Conservation (phyloP, 2,113 vertebrate genomes). For the Calypte anna region DNA sequence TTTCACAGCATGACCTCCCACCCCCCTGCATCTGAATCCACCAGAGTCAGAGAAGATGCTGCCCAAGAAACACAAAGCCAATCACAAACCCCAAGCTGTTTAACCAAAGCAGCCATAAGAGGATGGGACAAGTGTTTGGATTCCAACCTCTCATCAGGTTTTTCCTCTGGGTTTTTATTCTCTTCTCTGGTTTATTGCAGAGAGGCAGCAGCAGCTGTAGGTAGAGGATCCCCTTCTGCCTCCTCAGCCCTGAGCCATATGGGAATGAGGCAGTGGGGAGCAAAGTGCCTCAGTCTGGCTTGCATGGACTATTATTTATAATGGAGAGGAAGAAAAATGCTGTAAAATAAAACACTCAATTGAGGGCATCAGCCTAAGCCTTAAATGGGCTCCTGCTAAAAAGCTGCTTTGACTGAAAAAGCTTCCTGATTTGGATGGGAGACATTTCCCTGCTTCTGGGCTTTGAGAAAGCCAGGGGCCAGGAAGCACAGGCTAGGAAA, state of each 20-base stretch:
- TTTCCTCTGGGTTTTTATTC: not conserved
- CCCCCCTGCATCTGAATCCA: not conserved
- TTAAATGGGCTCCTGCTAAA: conserved; percentile 41
- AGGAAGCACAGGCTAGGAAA: fast-evolving
- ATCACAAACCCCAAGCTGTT: not conserved
- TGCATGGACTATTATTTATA: conserved; percentile 29
- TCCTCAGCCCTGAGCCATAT: fast-evolving
- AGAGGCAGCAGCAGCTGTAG: not conserved
- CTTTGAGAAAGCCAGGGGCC: not conserved
- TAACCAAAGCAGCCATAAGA: fast-evolving
- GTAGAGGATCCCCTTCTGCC: not conserved
- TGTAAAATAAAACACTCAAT: conserved; percentile 43
- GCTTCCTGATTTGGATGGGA: not conserved
- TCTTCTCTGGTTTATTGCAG: not conserved
- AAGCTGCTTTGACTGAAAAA: not conserved
- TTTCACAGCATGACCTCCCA: not conserved
- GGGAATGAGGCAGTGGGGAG: not conserved
- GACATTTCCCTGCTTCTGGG: not conserved
- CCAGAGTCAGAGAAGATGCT: not conserved
- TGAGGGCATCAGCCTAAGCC: conserved; percentile 5
- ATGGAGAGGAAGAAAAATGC: conserved; percentile 34
- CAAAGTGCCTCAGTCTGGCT: not conserved
- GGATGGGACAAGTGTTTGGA: not conserved
- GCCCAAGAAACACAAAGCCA: not conserved
- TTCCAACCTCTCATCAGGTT: fast-evolving